phyloP scores from a whole-genome alignment of 2,113 vertebrate genomes.

The Petrocephalus microphthalmus region DNA sequence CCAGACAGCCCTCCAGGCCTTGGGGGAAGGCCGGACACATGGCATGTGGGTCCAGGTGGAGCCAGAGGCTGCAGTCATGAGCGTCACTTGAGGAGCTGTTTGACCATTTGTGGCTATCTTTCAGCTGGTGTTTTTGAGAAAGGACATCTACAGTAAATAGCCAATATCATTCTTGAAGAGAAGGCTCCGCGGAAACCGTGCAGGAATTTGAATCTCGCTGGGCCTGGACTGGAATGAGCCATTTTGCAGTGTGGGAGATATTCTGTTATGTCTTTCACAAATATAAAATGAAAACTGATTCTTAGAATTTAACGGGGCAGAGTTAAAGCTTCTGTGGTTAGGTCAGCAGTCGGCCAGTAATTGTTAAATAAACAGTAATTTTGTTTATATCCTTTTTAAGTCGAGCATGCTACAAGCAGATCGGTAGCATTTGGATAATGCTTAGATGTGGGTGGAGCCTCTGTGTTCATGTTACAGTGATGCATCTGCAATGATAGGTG shows the following conservation, averaged over 20 bases:
- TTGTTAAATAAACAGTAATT: background rate
- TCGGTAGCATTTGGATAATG: background rate
- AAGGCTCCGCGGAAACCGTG: background rate
- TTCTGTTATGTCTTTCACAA: background rate
- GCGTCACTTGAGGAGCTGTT: background rate
- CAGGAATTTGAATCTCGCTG: slow-evolving; percentile 6
- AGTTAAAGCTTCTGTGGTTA: slow-evolving; percentile 2
- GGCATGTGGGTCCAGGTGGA: background rate
- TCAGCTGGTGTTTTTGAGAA: slow-evolving; percentile 1
- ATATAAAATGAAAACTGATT: slow-evolving; percentile 1
- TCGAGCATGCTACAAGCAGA: background rate
- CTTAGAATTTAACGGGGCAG: background rate
- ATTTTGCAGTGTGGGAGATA: background rate
- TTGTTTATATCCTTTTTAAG: background rate
- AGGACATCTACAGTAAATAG: background rate
- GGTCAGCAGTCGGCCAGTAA: background rate
- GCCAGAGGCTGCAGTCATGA: background rate
- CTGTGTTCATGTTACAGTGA: background rate
- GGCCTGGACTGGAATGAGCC: background rate
- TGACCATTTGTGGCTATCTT: background rate
- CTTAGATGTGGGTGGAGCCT: background rate
- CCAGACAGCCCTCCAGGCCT: background rate
- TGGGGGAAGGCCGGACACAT: background rate
- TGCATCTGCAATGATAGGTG: background rate
- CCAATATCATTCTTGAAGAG: background rate